Evolutionary conservation across 2,113 vertebrate genomes (phyloP).

Genomic region (Anoplopoma fimbria): DNA sequence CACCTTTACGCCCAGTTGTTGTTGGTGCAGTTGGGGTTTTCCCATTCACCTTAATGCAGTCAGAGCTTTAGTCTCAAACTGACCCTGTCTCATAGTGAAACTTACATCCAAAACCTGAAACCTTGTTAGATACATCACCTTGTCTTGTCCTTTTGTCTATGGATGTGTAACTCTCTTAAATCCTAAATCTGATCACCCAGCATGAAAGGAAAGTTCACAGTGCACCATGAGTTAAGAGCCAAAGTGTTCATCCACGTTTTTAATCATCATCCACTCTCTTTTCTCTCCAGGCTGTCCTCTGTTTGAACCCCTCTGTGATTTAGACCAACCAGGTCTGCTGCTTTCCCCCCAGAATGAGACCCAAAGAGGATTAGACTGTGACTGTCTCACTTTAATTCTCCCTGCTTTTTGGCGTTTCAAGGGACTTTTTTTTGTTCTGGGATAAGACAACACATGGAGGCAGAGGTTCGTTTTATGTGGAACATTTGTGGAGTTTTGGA

Average conservation of each 20-base stretch:
- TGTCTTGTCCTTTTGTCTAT: too few species aligned
- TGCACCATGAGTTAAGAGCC: not conserved
- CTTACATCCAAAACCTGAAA: too few species aligned
- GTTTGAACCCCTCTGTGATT: constrained; percentile 23
- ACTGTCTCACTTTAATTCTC: not conserved
- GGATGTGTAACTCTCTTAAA: not conserved
- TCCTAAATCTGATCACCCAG: not conserved
- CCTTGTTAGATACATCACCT: too few species aligned
- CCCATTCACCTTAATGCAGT: too few species aligned
- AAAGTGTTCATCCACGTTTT: rapidly evolving
- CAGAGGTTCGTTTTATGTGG: not conserved
- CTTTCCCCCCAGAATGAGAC: not conserved
- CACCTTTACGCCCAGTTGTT: too few species aligned
- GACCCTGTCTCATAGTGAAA: too few species aligned
- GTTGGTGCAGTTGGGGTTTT: too few species aligned
- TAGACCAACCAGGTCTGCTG: not conserved
- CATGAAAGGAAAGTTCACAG: not conserved
- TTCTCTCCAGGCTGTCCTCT: constrained; percentile 7
- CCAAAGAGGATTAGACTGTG: not conserved
- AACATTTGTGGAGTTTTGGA: not conserved
- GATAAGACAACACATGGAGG: not conserved
- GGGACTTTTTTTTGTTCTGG: not conserved
- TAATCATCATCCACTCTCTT: constrained; percentile 19
- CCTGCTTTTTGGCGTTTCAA: not conserved
- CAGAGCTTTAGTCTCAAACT: too few species aligned